phyloP scores from a whole-genome alignment of 2,888 invertebrate species.

The Meteorus cinctellus region DNA sequence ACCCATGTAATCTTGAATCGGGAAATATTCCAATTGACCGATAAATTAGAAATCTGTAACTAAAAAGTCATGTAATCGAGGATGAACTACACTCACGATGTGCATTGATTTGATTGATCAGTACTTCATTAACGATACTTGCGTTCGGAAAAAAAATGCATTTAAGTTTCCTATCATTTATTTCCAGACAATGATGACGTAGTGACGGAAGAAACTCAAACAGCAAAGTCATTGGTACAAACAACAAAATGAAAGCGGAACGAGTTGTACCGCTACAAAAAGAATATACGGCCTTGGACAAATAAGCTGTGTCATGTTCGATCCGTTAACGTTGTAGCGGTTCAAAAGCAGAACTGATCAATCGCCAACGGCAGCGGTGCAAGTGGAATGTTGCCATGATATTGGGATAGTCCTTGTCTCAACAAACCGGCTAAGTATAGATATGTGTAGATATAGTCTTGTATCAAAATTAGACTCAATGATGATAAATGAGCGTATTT shows the following conservation, averaged over 20 bases:
- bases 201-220: constrained; percentile 69
- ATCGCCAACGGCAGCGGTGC: constrained; percentile 30
- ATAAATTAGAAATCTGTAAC: not conserved
- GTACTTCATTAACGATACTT: constrained; percentile 2
- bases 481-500: too few species aligned
- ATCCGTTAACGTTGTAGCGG: constrained; percentile 65
- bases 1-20: not conserved
- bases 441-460: not conserved
- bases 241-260: constrained; percentile 58
- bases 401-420: constrained; percentile 27
- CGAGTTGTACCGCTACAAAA: constrained; percentile 68
- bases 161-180: constrained; percentile 27
- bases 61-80: too few species aligned
- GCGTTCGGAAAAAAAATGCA: not conserved
- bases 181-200: constrained; percentile 55
- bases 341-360: constrained; percentile 34
- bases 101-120: not conserved
- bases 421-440: constrained; percentile 10
- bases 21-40: not conserved
- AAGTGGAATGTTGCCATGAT: constrained; percentile 36
- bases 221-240: constrained; percentile 53
- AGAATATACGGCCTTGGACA: constrained; percentile 66
- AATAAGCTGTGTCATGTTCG: constrained; percentile 72
- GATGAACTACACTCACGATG: not conserved
- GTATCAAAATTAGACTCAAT: too few species aligned